A percentile compares a stretch with the other conserved stretches of the same genome.
Evolutionary conservation across 1,140 invertebrate genomes (phyloP).

Genomic region (Gonioctena quinquepunctata): DNA sequence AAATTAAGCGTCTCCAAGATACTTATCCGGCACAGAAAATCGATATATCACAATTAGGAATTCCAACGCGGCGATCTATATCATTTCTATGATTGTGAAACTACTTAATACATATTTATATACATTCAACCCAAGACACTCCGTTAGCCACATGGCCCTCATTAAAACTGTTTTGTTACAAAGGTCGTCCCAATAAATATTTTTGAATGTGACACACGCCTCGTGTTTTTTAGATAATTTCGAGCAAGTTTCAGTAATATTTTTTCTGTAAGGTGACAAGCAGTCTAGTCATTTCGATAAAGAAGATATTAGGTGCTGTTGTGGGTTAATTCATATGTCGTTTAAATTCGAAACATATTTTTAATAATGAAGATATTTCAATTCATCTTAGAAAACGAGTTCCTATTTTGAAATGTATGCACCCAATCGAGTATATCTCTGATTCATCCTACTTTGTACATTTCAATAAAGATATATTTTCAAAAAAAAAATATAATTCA

Average conservation of each 20-base stretch:
- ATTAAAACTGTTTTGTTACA: conserved; percentile 4
- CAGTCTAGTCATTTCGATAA: not conserved
- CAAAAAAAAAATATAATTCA: too few species aligned
- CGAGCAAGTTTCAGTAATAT: not conserved
- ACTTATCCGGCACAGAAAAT: not conserved
- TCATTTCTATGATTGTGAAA: not conserved
- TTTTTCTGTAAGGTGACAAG: not conserved
- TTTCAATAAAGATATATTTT: too few species aligned
- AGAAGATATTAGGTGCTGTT: too few species aligned
- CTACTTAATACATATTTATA: not conserved
- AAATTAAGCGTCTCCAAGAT: not conserved
- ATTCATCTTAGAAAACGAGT: too few species aligned
- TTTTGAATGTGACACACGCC: not conserved
- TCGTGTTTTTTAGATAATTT: not conserved
- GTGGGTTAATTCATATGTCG: too few species aligned
- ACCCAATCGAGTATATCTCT: too few species aligned
- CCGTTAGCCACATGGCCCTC: not conserved
- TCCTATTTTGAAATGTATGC: too few species aligned
- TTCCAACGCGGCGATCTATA: not conserved
- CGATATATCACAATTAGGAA: not conserved
- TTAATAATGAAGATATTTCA: too few species aligned
- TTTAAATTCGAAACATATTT: too few species aligned
- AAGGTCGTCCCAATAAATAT: conserved; percentile 1
- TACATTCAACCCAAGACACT: conserved; percentile 4
- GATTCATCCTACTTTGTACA: too few species aligned